phyloP scores from a whole-genome alignment of 2,113 vertebrate genomes.

The Malurus alboscapulatus region DNA sequence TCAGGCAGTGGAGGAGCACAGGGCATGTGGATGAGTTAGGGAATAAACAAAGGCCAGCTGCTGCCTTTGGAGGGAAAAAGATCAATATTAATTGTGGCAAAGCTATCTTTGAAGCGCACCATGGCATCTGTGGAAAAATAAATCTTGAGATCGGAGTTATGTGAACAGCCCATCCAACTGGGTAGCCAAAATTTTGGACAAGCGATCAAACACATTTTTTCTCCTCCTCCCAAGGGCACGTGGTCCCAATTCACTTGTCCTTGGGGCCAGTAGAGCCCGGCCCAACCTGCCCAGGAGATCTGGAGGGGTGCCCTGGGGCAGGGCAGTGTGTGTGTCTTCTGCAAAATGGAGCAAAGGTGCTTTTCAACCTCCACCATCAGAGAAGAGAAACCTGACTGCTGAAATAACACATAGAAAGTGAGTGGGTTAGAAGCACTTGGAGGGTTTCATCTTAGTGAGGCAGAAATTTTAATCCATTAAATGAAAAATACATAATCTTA shows the following conservation, averaged over 20 bases:
- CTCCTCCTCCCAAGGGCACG: not conserved
- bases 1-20: not conserved
- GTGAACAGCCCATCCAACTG: fast-evolving
- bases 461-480: not conserved
- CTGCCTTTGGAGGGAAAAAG: not conserved
- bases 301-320: not conserved
- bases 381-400: not conserved
- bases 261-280: not conserved
- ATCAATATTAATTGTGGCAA: not conserved
- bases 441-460: not conserved
- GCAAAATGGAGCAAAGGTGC: not conserved
- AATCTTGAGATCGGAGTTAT: not conserved
- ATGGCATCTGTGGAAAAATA: not conserved
- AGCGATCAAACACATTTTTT: not conserved
- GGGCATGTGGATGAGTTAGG: not conserved
- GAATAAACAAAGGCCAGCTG: not conserved
- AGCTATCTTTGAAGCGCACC: not conserved
- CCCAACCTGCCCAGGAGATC: not conserved
- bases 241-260: not conserved
- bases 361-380: not conserved
- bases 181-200: not conserved
- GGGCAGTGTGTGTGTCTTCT: not conserved
- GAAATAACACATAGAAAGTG: not conserved
- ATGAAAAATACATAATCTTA: not conserved
- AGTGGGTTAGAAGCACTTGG: not conserved